Conservation (phyloP, 2,113 vertebrate species). For the Natator depressus region DNA sequence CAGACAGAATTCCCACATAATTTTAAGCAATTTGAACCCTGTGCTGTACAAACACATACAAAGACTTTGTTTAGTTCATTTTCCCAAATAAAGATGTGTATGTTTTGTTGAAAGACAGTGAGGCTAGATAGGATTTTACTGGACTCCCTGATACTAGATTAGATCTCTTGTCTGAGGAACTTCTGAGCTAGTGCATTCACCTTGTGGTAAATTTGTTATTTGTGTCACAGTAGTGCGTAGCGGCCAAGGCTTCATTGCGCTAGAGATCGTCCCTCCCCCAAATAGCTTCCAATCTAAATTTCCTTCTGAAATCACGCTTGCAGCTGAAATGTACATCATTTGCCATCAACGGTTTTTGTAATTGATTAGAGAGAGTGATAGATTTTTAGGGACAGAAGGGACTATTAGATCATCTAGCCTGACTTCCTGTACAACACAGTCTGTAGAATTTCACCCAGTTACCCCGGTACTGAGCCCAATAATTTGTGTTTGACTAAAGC, state of each 20-base stretch:
- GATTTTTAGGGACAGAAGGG: not conserved
- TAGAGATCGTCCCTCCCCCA: slow-evolving; percentile 16
- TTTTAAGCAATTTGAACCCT: not conserved
- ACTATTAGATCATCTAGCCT: not conserved
- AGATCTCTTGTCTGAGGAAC: not conserved
- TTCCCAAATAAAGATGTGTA: not conserved
- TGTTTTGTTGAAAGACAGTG: not conserved
- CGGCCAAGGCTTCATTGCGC: not conserved
- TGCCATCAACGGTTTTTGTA: not conserved
- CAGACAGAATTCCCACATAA: not conserved
- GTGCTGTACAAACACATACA: not conserved
- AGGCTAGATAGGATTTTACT: not conserved
- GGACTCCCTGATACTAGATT: not conserved
- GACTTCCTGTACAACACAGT: not conserved
- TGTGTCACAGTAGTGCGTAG: not conserved
- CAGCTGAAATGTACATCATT: not conserved
- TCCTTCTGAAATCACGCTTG: not conserved
- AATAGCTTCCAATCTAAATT: not conserved
- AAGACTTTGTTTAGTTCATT: not conserved
- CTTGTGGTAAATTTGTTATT: not conserved
- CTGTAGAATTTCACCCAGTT: not conserved
- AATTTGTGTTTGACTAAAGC: not conserved
- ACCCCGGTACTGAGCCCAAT: not conserved
- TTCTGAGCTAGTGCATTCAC: slow-evolving; percentile 1
- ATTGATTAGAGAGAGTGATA: not conserved